Conservation (phyloP, 1,140 invertebrate genomes). For the Ceratina japonica region DNA sequence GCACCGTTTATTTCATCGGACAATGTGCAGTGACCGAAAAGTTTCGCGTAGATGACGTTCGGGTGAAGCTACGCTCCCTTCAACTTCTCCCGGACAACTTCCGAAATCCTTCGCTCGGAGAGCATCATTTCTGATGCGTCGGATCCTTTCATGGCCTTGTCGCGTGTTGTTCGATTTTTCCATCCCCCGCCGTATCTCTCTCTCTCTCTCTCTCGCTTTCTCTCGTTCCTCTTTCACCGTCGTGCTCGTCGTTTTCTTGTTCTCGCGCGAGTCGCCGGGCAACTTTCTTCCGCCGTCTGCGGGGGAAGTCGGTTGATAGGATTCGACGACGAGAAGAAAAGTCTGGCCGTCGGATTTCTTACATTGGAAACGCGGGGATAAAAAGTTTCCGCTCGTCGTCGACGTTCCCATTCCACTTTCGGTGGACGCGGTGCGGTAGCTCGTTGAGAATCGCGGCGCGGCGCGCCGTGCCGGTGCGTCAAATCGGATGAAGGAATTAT, state of each 20-base stretch:
- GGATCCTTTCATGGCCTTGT: background rate
- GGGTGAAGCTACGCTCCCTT: constrained; percentile 6
- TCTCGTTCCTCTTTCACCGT: no score
- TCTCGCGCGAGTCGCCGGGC: background rate
- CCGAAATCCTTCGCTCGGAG: background rate
- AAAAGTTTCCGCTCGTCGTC: constrained; percentile 25
- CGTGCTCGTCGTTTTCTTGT: background rate
- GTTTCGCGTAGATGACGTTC: constrained; percentile 58
- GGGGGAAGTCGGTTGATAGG: background rate
- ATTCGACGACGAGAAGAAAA: constrained; percentile 5
- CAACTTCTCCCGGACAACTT: constrained; percentile 13
- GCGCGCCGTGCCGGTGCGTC: constrained; percentile 41
- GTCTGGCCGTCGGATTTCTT: background rate
- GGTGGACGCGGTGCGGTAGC: background rate
- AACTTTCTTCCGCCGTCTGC: background rate
- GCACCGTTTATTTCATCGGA: constrained; percentile 34
- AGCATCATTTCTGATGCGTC: constrained; percentile 10
- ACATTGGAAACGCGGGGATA: background rate
- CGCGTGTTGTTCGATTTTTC: background rate
- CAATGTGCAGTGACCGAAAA: constrained; percentile 64
- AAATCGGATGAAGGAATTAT: constrained; percentile 63
- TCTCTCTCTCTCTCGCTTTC: no score
- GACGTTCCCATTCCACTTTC: no score
- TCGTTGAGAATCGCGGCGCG: constrained; percentile 48
- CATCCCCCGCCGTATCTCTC: background rate